Base-by-base conservation (phyloP, 2,888 invertebrate species). In the Amphipyra tragopoginis region DNA sequence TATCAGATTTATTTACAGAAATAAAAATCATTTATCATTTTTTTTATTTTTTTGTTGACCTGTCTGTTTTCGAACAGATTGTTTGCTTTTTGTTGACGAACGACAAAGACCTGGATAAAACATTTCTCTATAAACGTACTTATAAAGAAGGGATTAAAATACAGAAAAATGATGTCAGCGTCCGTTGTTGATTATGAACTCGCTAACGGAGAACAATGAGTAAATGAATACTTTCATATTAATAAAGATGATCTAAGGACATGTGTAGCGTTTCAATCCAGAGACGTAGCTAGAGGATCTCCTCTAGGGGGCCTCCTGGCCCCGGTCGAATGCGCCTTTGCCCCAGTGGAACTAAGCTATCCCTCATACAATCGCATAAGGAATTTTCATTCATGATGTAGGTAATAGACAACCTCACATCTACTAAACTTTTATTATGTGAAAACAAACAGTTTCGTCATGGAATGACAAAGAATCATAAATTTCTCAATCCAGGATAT, bases 171-270 rank as follows among this genome's bases (percentile, higher is more conserved):
- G 59, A 53, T 60, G 34, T 67, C 43, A 44, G 5, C 21, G 21
- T 1, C 45, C 29, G 38, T 73, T 55, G 61, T 73, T 39, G 14
- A 52, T 67, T 55, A 7, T 33, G n/a, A 39, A 38, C 36, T 7
- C n/a, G 36, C 2, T 48, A 36, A 47, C 15, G 51, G 15, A 49
- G 21, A 29, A 52, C 38, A 52, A 59, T 40, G 13, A 21, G n/a
- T 13, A 52, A 44, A 48, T 42, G 9, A 7, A 8, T 40, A 14
- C 14, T 6, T 7, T 7, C 14, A 1, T 40, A 8, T 42, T 10
- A 29, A 29, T 29, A 29, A 29, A 7, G 29, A 29, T 29, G 29
- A 29, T 29, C 29, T 29, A 29, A 29, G 29, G 29, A 29, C 29
- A 5, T 29, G 29, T 29, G 29, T 29, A 3, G 29, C 5, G 29